Base-by-base conservation (phyloP, 2,113 vertebrate genomes). In the Chrysochloris asiatica region DNA sequence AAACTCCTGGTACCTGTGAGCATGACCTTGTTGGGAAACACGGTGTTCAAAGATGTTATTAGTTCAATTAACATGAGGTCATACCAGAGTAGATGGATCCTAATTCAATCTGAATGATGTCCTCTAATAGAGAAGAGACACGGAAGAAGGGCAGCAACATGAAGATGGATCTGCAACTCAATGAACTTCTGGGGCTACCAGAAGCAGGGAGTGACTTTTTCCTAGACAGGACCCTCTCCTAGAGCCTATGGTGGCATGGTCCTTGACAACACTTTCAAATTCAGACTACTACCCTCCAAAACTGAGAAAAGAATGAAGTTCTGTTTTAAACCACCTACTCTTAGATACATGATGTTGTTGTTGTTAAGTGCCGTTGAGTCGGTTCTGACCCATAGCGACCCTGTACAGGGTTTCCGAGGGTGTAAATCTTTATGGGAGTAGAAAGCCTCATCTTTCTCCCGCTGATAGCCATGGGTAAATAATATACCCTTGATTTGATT, bases 401-500 rank as follows among this genome's bases (percentile, higher is more conserved):
- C n/a, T n/a, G n/a, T n/a, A n/a, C n/a, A n/a, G n/a, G n/a, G n/a
- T n/a, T n/a, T n/a, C n/a, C n/a, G n/a, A n/a, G n/a, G n/a, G n/a
- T n/a, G n/a, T n/a, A n/a, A n/a, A n/a, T n/a, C n/a, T n/a, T n/a
- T n/a, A n/a, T n/a, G n/a, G n/a, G n/a, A n/a, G n/a, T n/a, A n/a
- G n/a, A n/a, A n/a, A n/a, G n/a, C n/a, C n/a, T n/a, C n/a, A n/a
- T n/a, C n/a, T n/a, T n/a, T n/a, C n/a, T n/a, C n/a, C n/a, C n/a
- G n/a, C n/a, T n/a, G n/a, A n/a, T n/a, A n/a, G n/a, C 10, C 63
- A 17, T 36, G 5, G 63, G 33, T n/a, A 67, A 6, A n/a, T 13
- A 26, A 36, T 14, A 85, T 77, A 92, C 36, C 19, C 48, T 93
- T 69, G 43, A 72, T 88, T 76, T 95, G n/a, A 76, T 82, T 80